These are phyloP conservation scores for Pyrrhosoma nymphula DNA, from an alignment of 2,888 invertebrate species.

Conservation along the genomic window DNA sequence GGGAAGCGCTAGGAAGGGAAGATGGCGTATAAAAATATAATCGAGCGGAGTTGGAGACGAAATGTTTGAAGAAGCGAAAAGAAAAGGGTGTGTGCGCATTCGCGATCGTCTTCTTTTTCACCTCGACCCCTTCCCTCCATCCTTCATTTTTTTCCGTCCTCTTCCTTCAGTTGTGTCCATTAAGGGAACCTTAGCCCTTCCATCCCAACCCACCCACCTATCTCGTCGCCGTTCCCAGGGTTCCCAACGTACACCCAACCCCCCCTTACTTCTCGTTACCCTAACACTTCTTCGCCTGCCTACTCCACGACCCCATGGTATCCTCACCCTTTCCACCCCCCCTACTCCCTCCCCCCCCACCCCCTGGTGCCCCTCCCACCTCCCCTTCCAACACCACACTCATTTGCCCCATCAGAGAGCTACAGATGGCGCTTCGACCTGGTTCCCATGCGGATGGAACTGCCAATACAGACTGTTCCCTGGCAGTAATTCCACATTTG, in stretches of 20 bases:
- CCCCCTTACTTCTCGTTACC: too few relatives aligned
- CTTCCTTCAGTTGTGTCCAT: conserved; percentile 30
- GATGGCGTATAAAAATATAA: conserved; percentile 45
- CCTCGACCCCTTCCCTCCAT: background rate
- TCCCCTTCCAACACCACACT: background rate
- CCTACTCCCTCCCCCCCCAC: background rate
- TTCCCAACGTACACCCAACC: too few relatives aligned
- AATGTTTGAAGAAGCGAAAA: conserved; percentile 62
- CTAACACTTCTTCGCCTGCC: too few relatives aligned
- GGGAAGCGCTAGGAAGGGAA: background rate
- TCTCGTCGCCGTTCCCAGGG: background rate
- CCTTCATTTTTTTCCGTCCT: background rate
- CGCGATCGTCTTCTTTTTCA: conserved; percentile 12
- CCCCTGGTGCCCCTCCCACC: background rate
- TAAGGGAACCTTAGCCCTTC: conserved; percentile 18
- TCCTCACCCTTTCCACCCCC: background rate
- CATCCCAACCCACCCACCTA: background rate
- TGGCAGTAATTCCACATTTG: conserved; percentile 66
- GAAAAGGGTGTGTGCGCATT: conserved; percentile 44
- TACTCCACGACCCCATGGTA: too few relatives aligned
- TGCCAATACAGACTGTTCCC: conserved; percentile 63
- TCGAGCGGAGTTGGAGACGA: conserved; percentile 44
- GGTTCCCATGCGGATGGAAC: conserved; percentile 61
- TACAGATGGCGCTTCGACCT: conserved; percentile 59
- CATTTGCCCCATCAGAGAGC: conserved; percentile 56